phyloP scores from a whole-genome alignment of 30 jellyfish, hydroid and myxozoan species.

The Aurelia sp. region DNA sequence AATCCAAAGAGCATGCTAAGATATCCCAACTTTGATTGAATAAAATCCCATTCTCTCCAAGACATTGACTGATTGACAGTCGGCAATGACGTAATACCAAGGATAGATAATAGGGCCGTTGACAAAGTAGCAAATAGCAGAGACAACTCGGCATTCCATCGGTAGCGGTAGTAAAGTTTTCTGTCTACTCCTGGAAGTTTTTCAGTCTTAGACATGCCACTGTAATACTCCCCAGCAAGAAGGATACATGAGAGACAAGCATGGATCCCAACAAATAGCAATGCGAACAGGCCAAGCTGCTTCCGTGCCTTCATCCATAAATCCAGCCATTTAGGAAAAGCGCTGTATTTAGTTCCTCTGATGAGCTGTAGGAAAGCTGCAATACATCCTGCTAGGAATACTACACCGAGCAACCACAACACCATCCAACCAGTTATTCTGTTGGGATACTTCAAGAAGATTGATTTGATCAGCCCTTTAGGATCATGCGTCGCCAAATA shows the following conservation, averaged over 20 bases:
- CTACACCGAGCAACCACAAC: slow-evolving; percentile 34
- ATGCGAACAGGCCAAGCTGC: slow-evolving; percentile 73
- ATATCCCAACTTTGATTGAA: slow-evolving; percentile 74
- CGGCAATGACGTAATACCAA: slow-evolving; percentile 81
- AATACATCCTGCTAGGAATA: slow-evolving; percentile 63
- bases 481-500: too few species aligned
- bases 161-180: slow-evolving; percentile 32
- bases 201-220: slow-evolving; percentile 4
- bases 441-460: slow-evolving; percentile 55
- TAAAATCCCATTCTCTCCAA: slow-evolving; percentile 90
- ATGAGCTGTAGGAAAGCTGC: slow-evolving; percentile 69
- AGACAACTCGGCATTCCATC: slow-evolving; percentile 71
- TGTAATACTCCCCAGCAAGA: slow-evolving; percentile 68
- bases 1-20: slow-evolving; percentile 54
- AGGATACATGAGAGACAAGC: slow-evolving; percentile 61
- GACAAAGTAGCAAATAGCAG: slow-evolving; percentile 71
- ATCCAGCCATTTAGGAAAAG: slow-evolving; percentile 80
- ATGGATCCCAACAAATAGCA: slow-evolving; percentile 73
- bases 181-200: background rate
- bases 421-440: slow-evolving; percentile 59
- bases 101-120: slow-evolving; percentile 48
- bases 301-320: slow-evolving; percentile 83
- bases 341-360: slow-evolving; percentile 55
- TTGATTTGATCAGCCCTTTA: background rate
- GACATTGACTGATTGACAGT: slow-evolving; percentile 80